Evolutionary conservation across 1,140 invertebrate genomes (phyloP).

Genomic region (Armadillidium nasatum): DNA sequence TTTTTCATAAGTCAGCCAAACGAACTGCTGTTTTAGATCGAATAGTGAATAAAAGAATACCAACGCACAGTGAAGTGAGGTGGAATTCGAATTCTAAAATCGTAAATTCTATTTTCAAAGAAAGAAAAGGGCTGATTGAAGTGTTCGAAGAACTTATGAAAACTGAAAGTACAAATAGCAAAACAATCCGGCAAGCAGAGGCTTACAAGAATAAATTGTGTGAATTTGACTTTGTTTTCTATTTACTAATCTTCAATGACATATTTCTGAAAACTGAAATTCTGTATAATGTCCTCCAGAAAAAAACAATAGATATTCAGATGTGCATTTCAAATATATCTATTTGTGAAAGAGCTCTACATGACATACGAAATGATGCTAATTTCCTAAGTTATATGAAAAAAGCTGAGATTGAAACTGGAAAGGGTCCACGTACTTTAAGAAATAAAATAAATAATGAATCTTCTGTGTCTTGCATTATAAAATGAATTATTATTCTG

Average conservation of each 20-base stretch:
- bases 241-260: slow-evolving; percentile 18
- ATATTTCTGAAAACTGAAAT: slow-evolving; percentile 27
- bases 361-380: not conserved
- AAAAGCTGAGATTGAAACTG: not conserved
- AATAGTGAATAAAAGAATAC: slow-evolving; percentile 12
- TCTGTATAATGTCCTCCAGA: slow-evolving; percentile 31
- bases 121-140: not conserved
- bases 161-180: not conserved
- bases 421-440: not conserved
- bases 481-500: not conserved
- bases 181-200: not conserved
- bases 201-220: slow-evolving; percentile 12
- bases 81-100: slow-evolving; percentile 18
- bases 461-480: not conserved
- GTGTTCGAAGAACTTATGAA: not conserved
- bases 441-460: not conserved
- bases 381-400: not conserved
- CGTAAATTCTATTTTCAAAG: not conserved
- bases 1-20: slow-evolving; percentile 36
- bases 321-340: not conserved
- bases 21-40: slow-evolving; percentile 9
- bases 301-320: not conserved
- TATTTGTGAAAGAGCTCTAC: not conserved
- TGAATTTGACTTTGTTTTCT: slow-evolving; percentile 23
- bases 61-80: slow-evolving; percentile 17